Evolutionary conservation across 1,140 invertebrate species (phyloP).

Genomic region (Heliconius congener): DNA sequence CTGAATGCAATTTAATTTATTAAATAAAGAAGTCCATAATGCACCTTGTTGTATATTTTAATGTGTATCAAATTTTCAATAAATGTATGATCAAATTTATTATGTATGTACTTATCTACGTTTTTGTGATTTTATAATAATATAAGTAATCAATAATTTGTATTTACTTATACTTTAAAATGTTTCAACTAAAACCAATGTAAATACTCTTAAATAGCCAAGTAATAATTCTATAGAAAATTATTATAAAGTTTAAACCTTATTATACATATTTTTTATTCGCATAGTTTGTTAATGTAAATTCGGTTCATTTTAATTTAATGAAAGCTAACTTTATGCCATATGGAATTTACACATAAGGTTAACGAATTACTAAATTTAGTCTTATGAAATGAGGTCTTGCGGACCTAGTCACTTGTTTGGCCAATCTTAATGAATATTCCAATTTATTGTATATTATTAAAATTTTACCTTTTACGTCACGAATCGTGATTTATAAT

Average conservation of each 20-base stretch:
- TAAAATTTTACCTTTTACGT: conserved; percentile 69
- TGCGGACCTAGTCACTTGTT: conserved; percentile 79
- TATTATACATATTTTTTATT: neutral
- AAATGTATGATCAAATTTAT: neutral
- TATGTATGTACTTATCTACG: neutral
- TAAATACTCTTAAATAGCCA: neutral
- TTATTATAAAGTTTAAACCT: neutral
- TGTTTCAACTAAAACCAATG: neutral
- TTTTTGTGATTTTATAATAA: neutral
- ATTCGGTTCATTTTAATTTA: conserved; percentile 58
- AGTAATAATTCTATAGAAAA: neutral
- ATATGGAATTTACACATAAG: conserved; percentile 81
- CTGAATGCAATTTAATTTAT: neutral
- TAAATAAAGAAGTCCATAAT: neutral
- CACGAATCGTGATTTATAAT: conserved; percentile 66
- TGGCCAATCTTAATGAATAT: conserved; percentile 79
- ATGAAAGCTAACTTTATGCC: conserved; percentile 81
- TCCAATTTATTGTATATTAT: conserved; percentile 80
- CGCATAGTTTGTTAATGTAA: neutral
- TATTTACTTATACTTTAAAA: neutral
- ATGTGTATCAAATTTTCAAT: neutral
- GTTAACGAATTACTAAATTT: conserved; percentile 81
- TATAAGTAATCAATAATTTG: neutral
- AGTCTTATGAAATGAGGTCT: conserved; percentile 78
- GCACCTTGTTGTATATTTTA: neutral